Evolutionary conservation across 2,888 invertebrate genomes (phyloP).

Genomic region (Nephrocerus scutellatus): DNA sequence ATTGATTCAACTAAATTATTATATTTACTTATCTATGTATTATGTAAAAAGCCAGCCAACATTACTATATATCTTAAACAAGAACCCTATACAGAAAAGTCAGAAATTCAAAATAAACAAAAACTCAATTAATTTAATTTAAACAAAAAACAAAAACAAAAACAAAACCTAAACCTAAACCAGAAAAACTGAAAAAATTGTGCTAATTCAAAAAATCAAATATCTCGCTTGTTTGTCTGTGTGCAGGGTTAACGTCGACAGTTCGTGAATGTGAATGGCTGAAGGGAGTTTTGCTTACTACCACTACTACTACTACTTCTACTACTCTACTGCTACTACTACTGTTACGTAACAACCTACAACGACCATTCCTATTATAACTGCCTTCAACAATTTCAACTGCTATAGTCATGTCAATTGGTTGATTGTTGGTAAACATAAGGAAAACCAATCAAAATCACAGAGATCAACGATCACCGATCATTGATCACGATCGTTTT

Average conservation of each 20-base stretch:
- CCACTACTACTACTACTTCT: too few species aligned
- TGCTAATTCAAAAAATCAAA: slow-evolving; percentile 24
- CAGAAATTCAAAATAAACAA: slow-evolving; percentile 24
- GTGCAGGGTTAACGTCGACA: slow-evolving; percentile 51
- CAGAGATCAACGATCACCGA: too few species aligned
- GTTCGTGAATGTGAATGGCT: slow-evolving; percentile 31
- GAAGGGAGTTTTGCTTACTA: slow-evolving; percentile 20
- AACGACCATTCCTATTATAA: too few species aligned
- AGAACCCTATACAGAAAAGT: slow-evolving; percentile 12
- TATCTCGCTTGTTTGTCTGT: slow-evolving; percentile 55
- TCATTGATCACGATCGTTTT: too few species aligned
- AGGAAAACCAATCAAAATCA: too few species aligned
- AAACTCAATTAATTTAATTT: slow-evolving; percentile 21
- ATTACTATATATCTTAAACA: slow-evolving; percentile 11
- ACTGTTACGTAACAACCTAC: slow-evolving; percentile 3
- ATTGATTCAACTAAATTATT: slow-evolving; percentile 10
- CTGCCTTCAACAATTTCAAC: too few species aligned
- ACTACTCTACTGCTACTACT: too few species aligned
- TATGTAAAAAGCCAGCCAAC: slow-evolving; percentile 21
- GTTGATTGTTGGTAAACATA: too few species aligned
- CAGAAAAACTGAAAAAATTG: slow-evolving; percentile 28
- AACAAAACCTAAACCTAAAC: slow-evolving; percentile 20
- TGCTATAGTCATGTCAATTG: too few species aligned
- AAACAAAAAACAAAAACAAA: slow-evolving; percentile 16
- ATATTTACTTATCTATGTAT: slow-evolving; percentile 3